Percentiles rank a stretch among this genome's conserved stretches.
These are phyloP conservation scores for Bufotes viridis DNA, from an alignment of 2,797 vertebrate species.

Conservation along the genomic window DNA sequence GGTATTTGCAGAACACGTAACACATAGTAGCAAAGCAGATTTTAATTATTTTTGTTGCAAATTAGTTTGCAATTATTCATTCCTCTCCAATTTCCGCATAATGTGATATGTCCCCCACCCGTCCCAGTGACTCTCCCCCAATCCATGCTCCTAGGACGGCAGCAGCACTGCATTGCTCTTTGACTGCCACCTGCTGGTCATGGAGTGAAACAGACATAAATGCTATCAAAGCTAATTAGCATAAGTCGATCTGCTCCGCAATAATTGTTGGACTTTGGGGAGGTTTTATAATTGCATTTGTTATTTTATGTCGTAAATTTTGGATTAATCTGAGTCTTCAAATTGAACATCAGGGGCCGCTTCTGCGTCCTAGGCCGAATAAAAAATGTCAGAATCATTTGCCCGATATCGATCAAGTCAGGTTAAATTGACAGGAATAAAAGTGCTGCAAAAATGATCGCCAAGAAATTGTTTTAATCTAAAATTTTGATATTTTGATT, in stretches of 20 bases:
- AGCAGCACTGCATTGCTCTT: slow-evolving; percentile 16
- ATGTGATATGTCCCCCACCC: not conserved
- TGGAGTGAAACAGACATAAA: not conserved
- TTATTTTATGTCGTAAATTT: slow-evolving; percentile 39
- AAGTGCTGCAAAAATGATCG: slow-evolving; percentile 26
- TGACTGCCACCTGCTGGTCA: slow-evolving; percentile 51
- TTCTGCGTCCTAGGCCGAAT: not conserved
- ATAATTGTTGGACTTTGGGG: slow-evolving; percentile 32
- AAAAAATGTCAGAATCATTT: slow-evolving; percentile 21
- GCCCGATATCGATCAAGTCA: slow-evolving; percentile 21
- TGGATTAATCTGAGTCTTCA: slow-evolving; percentile 32
- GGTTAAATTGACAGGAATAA: slow-evolving; percentile 6
- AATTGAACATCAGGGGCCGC: slow-evolving; percentile 16
- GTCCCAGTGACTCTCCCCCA: not conserved
- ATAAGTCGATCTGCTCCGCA: slow-evolving; percentile 43
- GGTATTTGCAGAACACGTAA: not conserved
- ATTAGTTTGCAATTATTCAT: not conserved
- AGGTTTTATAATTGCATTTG: slow-evolving; percentile 50
- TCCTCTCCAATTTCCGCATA: not conserved
- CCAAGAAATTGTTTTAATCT: not conserved
- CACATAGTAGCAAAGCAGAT: not conserved
- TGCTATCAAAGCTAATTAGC: not conserved
- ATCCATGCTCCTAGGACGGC: not conserved
- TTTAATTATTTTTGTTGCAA: not conserved
- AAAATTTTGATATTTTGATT: slow-evolving; percentile 33